A percentile compares a stretch with the other conserved stretches of the same genome.
Evolutionary conservation across 2,888 invertebrate genomes (phyloP).

Genomic region (Panzeria rudis): DNA sequence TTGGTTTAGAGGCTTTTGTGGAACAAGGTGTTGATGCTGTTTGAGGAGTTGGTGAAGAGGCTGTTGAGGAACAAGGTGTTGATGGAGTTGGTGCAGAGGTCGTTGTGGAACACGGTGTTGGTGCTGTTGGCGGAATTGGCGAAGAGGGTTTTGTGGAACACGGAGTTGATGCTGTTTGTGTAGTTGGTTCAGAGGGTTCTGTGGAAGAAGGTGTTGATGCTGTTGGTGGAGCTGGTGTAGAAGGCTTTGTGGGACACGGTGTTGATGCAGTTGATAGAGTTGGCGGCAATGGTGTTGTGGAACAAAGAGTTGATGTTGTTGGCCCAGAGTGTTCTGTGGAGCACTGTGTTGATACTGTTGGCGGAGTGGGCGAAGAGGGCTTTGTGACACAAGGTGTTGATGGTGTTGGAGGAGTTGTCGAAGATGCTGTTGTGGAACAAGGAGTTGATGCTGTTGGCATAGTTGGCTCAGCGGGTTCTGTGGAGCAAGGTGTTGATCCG

Average conservation of each 20-base stretch:
- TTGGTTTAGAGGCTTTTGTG: neutral
- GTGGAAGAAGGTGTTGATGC: neutral
- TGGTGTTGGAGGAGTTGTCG: neutral
- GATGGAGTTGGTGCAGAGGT: neutral
- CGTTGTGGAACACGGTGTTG: conserved; percentile 5
- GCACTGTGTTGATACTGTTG: neutral
- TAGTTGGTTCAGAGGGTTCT: no score
- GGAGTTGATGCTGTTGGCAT: conserved; percentile 15
- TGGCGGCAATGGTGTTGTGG: neutral
- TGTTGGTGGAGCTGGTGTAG: neutral
- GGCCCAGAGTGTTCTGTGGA: neutral
- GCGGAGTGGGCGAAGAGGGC: neutral
- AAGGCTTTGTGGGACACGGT: neutral
- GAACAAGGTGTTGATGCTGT: conserved; percentile 20
- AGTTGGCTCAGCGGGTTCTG: neutral
- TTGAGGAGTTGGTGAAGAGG: neutral
- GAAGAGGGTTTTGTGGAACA: neutral
- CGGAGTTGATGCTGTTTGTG: neutral
- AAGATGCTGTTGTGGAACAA: neutral
- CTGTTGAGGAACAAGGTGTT: neutral
- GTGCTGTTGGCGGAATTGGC: neutral
- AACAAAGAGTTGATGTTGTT: neutral
- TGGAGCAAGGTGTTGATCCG: neutral
- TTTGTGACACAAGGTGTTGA: neutral
- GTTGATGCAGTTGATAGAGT: neutral